Percentiles rank a stretch among this genome's conserved stretches.
phyloP scores from a whole-genome alignment of 2,888 invertebrate genomes.

The Caenorhabditis wallacei region DNA sequence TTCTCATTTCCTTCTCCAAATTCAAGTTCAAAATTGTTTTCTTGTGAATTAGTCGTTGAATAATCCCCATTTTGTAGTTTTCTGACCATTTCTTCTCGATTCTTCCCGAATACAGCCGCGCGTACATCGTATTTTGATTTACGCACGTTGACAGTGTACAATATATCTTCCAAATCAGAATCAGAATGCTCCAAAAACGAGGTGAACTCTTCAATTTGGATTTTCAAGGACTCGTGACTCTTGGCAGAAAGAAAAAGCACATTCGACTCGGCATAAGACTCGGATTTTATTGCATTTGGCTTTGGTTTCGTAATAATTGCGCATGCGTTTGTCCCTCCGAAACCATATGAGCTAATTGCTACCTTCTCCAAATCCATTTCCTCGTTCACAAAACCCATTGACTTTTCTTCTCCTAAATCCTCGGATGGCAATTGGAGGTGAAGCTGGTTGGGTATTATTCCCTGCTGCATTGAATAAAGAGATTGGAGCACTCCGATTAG shows the following conservation, averaged over 20 bases:
- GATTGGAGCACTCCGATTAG: slow-evolving; percentile 71
- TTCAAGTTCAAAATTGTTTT: slow-evolving; percentile 53
- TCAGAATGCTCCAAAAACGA: slow-evolving; percentile 59
- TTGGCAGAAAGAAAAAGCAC: slow-evolving; percentile 73
- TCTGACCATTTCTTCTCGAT: slow-evolving; percentile 55
- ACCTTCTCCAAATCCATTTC: slow-evolving; percentile 64
- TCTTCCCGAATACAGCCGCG: slow-evolving; percentile 65
- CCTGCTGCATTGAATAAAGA: slow-evolving; percentile 64
- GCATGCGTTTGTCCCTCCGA: slow-evolving; percentile 74
- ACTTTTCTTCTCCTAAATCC: slow-evolving; percentile 61
- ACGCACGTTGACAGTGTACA: slow-evolving; percentile 67
- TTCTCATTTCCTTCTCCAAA: slow-evolving; percentile 67
- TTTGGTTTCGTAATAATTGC: slow-evolving; percentile 63
- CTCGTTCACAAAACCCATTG: slow-evolving; percentile 69
- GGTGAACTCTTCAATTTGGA: slow-evolving; percentile 60
- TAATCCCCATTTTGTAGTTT: slow-evolving; percentile 55
- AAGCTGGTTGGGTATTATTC: slow-evolving; percentile 70
- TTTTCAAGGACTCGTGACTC: slow-evolving; percentile 58
- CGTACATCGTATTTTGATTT: slow-evolving; percentile 65
- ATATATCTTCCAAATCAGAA: slow-evolving; percentile 58
- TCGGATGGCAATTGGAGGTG: slow-evolving; percentile 72
- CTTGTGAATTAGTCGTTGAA: slow-evolving; percentile 26
- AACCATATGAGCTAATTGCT: slow-evolving; percentile 73
- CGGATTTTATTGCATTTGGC: neutral
- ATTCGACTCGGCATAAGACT: slow-evolving; percentile 51